Evolutionary conservation across 1,140 invertebrate genomes (phyloP).

Genomic region (Halictus rubicundus): DNA sequence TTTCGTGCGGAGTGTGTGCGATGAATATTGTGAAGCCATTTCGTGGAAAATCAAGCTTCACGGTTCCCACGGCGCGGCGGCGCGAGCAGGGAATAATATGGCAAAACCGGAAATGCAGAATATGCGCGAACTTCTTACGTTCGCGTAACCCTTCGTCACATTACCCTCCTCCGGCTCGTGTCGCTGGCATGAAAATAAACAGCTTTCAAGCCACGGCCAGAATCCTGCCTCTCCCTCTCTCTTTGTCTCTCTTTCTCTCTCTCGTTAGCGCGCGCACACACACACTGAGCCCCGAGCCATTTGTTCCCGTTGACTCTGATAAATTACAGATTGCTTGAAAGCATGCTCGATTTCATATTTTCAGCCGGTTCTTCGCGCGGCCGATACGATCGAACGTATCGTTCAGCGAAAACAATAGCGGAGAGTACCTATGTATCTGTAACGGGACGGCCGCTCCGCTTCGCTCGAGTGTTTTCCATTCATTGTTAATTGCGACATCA

Average conservation of each 20-base stretch:
- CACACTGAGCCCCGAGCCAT: background rate
- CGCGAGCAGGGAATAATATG: background rate
- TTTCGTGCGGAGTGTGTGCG: no score
- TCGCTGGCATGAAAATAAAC: conserved; percentile 11
- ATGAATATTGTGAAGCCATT: no score
- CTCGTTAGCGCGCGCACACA: no score
- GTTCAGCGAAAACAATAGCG: background rate
- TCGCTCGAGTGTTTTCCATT: background rate
- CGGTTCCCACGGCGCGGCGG: background rate
- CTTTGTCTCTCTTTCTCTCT: no score
- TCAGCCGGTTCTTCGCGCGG: background rate
- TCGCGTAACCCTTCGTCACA: background rate
- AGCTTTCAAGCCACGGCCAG: background rate
- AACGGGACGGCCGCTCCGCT: background rate
- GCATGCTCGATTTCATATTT: background rate
- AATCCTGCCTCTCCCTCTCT: no score
- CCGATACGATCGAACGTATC: background rate
- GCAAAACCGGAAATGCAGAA: conserved; percentile 4
- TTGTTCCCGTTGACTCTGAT: background rate
- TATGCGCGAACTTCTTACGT: conserved; percentile 1
- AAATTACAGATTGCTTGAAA: background rate
- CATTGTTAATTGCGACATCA: background rate
- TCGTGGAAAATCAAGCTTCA: no score
- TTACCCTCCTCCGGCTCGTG: background rate
- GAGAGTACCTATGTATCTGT: no score